Conservation (phyloP, 2,797 vertebrate genomes). For the Rhabdophis nuchalis region DNA sequence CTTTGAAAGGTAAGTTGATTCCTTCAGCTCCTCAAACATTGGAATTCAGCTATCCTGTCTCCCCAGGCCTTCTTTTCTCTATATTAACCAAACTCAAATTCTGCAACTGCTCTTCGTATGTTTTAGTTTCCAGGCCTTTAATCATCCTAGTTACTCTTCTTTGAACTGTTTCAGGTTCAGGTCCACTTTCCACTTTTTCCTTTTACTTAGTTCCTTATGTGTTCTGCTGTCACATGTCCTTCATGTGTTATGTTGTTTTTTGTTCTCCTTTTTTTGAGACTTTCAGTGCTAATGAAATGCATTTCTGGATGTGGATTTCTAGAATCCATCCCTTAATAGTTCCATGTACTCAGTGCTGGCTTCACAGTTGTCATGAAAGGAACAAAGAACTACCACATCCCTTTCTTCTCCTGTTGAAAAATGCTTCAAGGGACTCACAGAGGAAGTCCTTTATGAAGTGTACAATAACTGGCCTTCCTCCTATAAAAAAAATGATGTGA, state of each 20-base stretch:
- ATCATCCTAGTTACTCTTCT: background rate
- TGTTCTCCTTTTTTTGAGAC: background rate
- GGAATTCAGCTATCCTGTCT: background rate
- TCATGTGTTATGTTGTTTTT: background rate
- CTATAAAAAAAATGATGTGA: slow-evolving; percentile 55
- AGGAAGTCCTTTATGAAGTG: slow-evolving; percentile 56
- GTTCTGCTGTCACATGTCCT: background rate
- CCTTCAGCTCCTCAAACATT: background rate
- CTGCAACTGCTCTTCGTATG: background rate
- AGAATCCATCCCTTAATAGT: slow-evolving; percentile 16
- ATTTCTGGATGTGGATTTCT: background rate
- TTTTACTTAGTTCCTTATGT: background rate
- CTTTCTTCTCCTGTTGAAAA: slow-evolving; percentile 40
- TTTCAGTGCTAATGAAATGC: background rate
- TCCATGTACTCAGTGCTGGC: background rate
- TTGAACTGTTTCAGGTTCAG: background rate
- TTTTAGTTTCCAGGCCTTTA: background rate
- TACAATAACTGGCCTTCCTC: slow-evolving; percentile 52
- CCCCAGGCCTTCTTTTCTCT: background rate
- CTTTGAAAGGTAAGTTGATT: background rate
- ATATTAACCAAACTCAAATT: background rate
- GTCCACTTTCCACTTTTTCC: background rate
- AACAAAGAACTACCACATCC: slow-evolving; percentile 13
- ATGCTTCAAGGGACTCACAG: slow-evolving; percentile 45
- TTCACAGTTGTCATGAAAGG: slow-evolving; percentile 32